Percentiles rank a stretch among this genome's conserved stretches.
Conservation (phyloP, 2,113 vertebrate species). For the Pseudorhombus dupliciocellatus region DNA sequence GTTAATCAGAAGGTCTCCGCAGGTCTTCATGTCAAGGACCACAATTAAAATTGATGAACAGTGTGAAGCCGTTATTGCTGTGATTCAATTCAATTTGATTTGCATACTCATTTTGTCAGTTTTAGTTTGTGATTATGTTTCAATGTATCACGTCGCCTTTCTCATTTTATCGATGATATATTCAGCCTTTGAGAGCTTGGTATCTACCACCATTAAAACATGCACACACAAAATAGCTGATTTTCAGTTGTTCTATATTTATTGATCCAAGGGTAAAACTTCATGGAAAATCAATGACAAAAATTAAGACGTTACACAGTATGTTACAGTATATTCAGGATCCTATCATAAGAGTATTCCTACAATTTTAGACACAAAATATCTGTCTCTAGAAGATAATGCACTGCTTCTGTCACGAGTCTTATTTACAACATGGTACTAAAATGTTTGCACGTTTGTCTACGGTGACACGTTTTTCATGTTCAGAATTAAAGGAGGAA, state of each 20-base stretch:
- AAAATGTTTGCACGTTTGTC: constrained; percentile 19
- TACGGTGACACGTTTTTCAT: not conserved
- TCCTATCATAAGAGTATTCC: constrained; percentile 1
- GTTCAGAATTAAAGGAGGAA: not conserved
- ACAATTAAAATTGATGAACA: constrained; percentile 5
- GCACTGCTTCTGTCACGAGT: not conserved
- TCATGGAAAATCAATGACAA: constrained; percentile 44
- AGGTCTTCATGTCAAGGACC: constrained; percentile 26
- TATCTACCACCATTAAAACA: too few species aligned
- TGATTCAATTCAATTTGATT: not conserved
- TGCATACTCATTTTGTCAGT: too few species aligned
- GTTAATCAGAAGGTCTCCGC: constrained; percentile 1
- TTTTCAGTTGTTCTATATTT: constrained; percentile 22
- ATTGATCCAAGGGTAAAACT: constrained; percentile 41
- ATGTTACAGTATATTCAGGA: constrained; percentile 36
- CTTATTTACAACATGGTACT: constrained; percentile 17
- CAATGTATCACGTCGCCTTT: too few species aligned
- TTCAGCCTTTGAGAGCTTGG: too few species aligned
- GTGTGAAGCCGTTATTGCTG: not conserved
- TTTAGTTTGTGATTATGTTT: too few species aligned
- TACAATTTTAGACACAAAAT: constrained; percentile 4
- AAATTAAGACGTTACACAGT: constrained; percentile 37
- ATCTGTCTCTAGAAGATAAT: constrained; percentile 10
- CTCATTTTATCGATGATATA: too few species aligned
- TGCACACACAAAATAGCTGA: not conserved